These are phyloP conservation scores for Oophaga sylvatica DNA, from an alignment of 2,797 vertebrate species.

Conservation along the genomic window DNA sequence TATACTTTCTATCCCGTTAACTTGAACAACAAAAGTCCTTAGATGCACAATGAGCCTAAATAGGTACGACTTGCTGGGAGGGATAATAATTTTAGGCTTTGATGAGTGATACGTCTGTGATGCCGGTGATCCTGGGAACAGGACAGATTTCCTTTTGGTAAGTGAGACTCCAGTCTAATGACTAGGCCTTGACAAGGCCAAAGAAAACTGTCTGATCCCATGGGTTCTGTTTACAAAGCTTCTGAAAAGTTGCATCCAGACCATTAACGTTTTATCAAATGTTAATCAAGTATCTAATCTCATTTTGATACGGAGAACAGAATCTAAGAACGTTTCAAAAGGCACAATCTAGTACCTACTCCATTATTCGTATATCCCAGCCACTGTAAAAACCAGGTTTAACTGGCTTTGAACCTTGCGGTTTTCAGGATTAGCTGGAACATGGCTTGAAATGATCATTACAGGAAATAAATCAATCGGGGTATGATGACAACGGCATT, in stretches of 20 bases:
- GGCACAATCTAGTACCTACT: background rate
- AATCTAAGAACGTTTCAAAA: background rate
- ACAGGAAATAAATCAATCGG: background rate
- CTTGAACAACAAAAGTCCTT: slow-evolving; percentile 30
- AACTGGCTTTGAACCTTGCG: background rate
- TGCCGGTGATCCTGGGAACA: slow-evolving; percentile 59
- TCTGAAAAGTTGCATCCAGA: slow-evolving; percentile 73
- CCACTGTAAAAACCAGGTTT: background rate
- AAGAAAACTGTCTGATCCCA: slow-evolving; percentile 55
- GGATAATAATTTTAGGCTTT: slow-evolving; percentile 59
- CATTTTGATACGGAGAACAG: slow-evolving; percentile 14
- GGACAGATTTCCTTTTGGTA: slow-evolving; percentile 60
- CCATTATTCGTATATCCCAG: background rate
- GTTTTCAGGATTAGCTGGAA: background rate
- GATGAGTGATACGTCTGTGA: slow-evolving; percentile 61
- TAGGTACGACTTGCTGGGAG: slow-evolving; percentile 46
- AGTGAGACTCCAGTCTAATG: slow-evolving; percentile 61
- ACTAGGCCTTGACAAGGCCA: slow-evolving; percentile 61
- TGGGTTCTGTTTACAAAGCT: slow-evolving; percentile 59
- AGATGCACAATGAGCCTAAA: slow-evolving; percentile 32
- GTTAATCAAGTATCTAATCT: slow-evolving; percentile 78
- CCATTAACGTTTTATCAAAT: slow-evolving; percentile 82
- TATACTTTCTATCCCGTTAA: slow-evolving; percentile 6
- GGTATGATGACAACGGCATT: background rate
- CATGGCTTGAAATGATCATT: background rate